Base-by-base conservation (phyloP, 1,140 invertebrate species). In the Triops cancriformis region DNA sequence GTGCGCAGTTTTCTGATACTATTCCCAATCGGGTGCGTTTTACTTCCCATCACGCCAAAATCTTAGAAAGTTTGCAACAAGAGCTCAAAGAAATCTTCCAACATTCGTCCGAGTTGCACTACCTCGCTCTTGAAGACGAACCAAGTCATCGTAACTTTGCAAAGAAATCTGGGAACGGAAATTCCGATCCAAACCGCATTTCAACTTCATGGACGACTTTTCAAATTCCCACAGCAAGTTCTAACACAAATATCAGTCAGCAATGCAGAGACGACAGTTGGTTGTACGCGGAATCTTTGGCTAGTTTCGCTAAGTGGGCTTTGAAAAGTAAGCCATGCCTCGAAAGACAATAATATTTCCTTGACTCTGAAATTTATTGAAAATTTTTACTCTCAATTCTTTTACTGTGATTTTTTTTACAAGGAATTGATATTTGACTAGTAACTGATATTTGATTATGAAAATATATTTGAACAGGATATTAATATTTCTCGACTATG, bases 191-290 rank as follows among this genome's bases (percentile, higher is more conserved):
- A 45, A 45, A 45, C 2, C 10, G 10, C 10, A 45, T 45, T 45
- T 45, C 18, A 45, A 45, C 43, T 18, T 11, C 11, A 1, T 45
- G 11, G 43, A 18, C 43, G 43, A 45, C 11, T 45, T 45, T 45
- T 45, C 43, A 12, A 1, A 45, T 45, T 12, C 43, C 43, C 4
- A 45, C 43, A 1, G 43, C 6, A 12, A 45, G 43, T 45, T 3
- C 0, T 45, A 45, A 45, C 18, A 7, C 0, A 23, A 77, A 77
- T 26, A 45, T 75, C 74, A 75, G 74, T 27, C 74, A 45, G 14
- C 74, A 42, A 26, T 75, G 74, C 45, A 14, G 42, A 23, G 74
- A 75, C n/a, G 74, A 75, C 42, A 75, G 74, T 27, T 14, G 28
- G 74, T 11, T n/a, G 12, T 75, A 75, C 74, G 74, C 45, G 1